Base-by-base conservation (phyloP, 2,888 invertebrate genomes). In the Carpatolechia fugitivella region DNA sequence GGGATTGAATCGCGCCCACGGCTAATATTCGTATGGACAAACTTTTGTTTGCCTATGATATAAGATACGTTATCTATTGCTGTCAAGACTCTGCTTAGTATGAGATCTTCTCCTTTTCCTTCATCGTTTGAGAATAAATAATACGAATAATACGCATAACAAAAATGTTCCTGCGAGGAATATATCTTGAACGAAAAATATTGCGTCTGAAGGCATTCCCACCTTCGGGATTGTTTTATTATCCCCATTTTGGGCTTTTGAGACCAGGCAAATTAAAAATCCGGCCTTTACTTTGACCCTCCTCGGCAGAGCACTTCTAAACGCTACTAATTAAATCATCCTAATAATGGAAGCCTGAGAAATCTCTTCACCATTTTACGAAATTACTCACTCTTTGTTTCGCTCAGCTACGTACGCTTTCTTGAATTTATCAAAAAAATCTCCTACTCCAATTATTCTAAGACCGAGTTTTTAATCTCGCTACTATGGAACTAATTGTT, bases 261-360 rank as follows among this genome's bases (percentile, higher is more conserved):
- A 29, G 38, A 50, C n/a, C 29, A 38, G 29, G 31, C 20, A 47
- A 68, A 65, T 66, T 64, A 61, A 63, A 63, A 66, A 30, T 60
- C 60, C 60, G 62, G 62, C 66, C 66, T 65, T 63, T 57, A 64
- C 53, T 64, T 58, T 56, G 18, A 47, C 31, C 44, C n/a, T 18
- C 18, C 11, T 38, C 24, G 63, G 67, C 64, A 56, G 62, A 56
- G 65, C 68, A 62, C 60, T 69, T 71, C n/a, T 75, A 74, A 72
- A 70, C 67, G 68, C 68, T 65, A 67, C 74, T 80, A 82, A 84
- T 82, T 72, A 79, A 81, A 78, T 80, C 71, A 76, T 76, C 68
- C 65, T 60, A 58, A 65, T 77, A 78, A 77, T 72, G 72, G 72
- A 66, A 68, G 69, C 64, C 60, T 58, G 58, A 64, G 65, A 53